phyloP scores from a whole-genome alignment of 2,888 invertebrate genomes.

The Amphipyra berbera region DNA sequence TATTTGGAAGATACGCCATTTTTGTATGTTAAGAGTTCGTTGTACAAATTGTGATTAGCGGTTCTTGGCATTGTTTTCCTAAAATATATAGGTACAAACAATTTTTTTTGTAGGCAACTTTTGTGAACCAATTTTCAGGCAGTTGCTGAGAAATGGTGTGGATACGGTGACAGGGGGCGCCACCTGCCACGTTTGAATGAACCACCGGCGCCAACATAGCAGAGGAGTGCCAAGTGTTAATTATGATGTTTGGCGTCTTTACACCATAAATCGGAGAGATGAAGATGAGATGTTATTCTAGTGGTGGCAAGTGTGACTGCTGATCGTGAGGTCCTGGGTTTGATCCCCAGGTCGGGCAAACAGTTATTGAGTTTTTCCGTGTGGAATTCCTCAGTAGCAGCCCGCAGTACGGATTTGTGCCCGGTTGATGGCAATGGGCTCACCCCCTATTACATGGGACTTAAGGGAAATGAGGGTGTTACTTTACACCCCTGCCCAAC shows the following conservation, averaged over 20 bases:
- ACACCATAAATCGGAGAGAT: conserved; percentile 2
- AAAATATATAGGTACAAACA: conserved; percentile 12
- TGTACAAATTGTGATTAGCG: conserved; percentile 40
- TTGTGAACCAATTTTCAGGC: conserved; percentile 8
- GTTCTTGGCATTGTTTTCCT: conserved; percentile 39
- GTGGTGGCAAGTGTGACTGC: too few species aligned
- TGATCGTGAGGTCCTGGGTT: too few species aligned
- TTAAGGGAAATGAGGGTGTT: too few species aligned
- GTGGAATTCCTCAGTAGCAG: too few species aligned
- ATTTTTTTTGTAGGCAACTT: neutral
- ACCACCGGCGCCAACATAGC: conserved; percentile 32
- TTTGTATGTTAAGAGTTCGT: conserved; percentile 36
- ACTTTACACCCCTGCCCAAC: too few species aligned
- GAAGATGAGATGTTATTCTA: too few species aligned
- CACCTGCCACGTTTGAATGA: conserved; percentile 23
- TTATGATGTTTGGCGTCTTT: conserved; percentile 11
- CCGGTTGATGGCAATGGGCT: too few species aligned
- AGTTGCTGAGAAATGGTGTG: neutral
- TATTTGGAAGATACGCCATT: conserved; percentile 6
- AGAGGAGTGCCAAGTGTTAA: conserved; percentile 27
- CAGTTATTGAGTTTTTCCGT: too few species aligned
- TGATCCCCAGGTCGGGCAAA: too few species aligned
- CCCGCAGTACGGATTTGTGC: too few species aligned
- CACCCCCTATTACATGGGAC: too few species aligned
- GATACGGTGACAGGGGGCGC: conserved; percentile 16